Percentiles rank a stretch among this genome's conserved stretches.
Conservation (phyloP, 2,113 vertebrate genomes). For the Eptatretus burgeri region DNA sequence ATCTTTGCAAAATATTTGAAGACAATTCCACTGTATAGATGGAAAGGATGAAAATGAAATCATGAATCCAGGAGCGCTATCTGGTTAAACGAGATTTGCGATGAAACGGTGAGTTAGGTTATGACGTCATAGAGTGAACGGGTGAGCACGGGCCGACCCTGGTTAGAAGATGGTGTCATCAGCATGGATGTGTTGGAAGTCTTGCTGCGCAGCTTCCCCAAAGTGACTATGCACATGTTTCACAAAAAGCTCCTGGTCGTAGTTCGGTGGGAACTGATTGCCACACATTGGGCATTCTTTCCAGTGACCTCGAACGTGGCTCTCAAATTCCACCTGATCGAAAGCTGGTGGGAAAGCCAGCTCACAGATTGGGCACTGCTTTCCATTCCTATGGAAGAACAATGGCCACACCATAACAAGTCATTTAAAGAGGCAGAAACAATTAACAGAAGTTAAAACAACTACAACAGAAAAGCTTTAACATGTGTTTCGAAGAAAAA, state of each 20-base stretch:
- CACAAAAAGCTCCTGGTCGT: conserved; percentile 68
- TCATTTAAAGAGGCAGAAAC: too few species aligned
- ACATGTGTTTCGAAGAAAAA: background rate
- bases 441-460: too few species aligned
- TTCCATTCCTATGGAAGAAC: conserved; percentile 13
- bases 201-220: conserved; percentile 15
- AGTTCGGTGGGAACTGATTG: conserved; percentile 80
- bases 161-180: conserved; percentile 4
- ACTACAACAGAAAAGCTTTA: too few species aligned
- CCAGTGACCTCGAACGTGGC: conserved; percentile 94
- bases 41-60: too few species aligned
- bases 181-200: background rate
- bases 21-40: too few species aligned
- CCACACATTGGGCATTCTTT: conserved; percentile 96
- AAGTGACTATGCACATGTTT: conserved; percentile 84
- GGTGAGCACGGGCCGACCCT: too few species aligned
- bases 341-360: conserved; percentile 92
- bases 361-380: conserved; percentile 73
- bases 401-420: too few species aligned
- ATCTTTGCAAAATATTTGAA: too few species aligned
- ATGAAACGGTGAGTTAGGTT: too few species aligned
- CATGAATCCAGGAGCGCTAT: too few species aligned
- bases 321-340: conserved; percentile 80
- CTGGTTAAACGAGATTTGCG: too few species aligned
- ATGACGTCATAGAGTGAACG: too few species aligned